A percentile compares a stretch with the other conserved stretches of the same genome.
These are phyloP conservation scores for Melanotaenia maccullochi DNA, from an alignment of 2,797 vertebrate species.

Conservation along the genomic window DNA sequence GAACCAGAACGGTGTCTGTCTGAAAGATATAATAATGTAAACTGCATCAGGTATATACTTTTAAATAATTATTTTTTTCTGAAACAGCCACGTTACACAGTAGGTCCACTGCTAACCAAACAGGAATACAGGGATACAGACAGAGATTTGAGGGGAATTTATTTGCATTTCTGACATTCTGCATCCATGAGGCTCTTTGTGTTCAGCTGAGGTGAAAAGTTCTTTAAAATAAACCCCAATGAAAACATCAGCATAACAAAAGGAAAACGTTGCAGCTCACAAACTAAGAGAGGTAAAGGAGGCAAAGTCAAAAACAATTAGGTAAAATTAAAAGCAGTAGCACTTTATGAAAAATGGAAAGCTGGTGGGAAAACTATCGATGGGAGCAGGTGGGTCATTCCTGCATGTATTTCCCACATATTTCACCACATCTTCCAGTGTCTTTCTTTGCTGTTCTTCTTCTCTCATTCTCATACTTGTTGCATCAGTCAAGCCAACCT, in stretches of 20 bases:
- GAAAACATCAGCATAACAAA: constrained; percentile 13
- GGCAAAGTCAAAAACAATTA: neutral
- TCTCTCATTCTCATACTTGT: constrained; percentile 18
- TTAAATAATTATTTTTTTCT: no score
- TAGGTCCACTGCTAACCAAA: no score
- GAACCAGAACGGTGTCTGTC: no score
- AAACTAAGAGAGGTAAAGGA: constrained; percentile 31
- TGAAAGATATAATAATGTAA: no score
- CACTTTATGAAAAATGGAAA: constrained; percentile 26
- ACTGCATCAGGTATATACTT: no score
- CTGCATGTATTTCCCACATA: neutral
- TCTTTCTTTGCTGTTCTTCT: neutral
- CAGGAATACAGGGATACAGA: neutral
- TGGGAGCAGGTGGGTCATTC: neutral
- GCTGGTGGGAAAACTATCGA: neutral
- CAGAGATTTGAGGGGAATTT: no score
- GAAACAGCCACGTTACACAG: no score
- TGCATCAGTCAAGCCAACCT: constrained; percentile 54
- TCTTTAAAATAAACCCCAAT: neutral
- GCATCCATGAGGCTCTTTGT: neutral
- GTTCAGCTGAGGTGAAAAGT: constrained; percentile 1
- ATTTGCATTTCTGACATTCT: neutral
- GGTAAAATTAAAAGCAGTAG: constrained; percentile 13
- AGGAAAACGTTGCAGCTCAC: constrained; percentile 1
- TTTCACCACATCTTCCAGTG: neutral